Evolutionary conservation across 2,888 invertebrate genomes (phyloP), one percentile per base, ranked within the genome.

Genomic region (Luperina testacea): DNA sequence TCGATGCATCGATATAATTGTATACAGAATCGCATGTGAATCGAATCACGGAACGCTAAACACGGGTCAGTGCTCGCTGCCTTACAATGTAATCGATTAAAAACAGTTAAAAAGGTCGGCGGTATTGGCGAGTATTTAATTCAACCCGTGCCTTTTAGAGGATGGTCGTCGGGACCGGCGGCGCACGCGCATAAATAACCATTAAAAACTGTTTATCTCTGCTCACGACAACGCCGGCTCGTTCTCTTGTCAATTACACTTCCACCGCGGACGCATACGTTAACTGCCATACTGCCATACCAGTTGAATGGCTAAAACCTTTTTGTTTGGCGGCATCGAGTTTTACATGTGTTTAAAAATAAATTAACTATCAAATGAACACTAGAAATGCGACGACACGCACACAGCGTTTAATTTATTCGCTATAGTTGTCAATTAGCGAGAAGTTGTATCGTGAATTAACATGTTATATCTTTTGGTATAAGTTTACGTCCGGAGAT

Each of bases 201-300:
- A 94, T 94, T 95, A 93, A 94, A 94, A 93, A 94, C 92, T 91
- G 92, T 93, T 94, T 95, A 95, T 95, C 94, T 92, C 90, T 80
- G 89, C 92, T 89, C 90, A 92, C 93, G 94, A 94, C 94, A 94
- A 88, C 88, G 87, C 90, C 85, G 91, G 84, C 90, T 91, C 92
- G 94, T 94, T 95, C 94, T 94, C 92, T 93, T 95, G 96, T 95
- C 96, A 95, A 95, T 95, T 95, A 94, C 92, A 90, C 87, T 88
- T 90, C 90, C 87, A 88, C 87, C 77, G 89, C 74, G 80, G 79
- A 89, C 87, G 91, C 90, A 90, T 90, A 88, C 89, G 88, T 90
- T 90, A 85, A 86, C 89, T 87, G 88, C 75, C 75, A 75, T 15
- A 42, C 74, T 57, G 71, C 85, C 81, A 80, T 86, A 84, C 87